phyloP scores from a whole-genome alignment of 1,140 invertebrate species.

The Thrips palmi region DNA sequence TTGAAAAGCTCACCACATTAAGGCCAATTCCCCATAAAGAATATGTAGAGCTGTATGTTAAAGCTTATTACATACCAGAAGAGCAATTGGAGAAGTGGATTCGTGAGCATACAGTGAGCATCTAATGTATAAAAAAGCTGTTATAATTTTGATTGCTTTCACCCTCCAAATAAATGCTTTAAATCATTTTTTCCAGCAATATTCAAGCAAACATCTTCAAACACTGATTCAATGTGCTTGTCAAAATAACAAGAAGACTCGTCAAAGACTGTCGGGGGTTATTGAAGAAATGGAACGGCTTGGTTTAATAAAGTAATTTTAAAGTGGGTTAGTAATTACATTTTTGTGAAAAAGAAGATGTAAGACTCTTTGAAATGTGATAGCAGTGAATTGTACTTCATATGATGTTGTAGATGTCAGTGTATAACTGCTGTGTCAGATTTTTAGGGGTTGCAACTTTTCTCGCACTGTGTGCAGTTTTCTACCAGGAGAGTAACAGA shows the following conservation, averaged over 20 bases:
- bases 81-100: slow-evolving; percentile 83
- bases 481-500: no score
- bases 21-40: slow-evolving; percentile 74
- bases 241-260: slow-evolving; percentile 71
- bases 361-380: no score
- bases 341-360: no score
- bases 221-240: slow-evolving; percentile 71
- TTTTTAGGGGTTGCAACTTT: no score
- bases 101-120: slow-evolving; percentile 49
- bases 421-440: no score
- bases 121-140: background rate
- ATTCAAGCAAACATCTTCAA: slow-evolving; percentile 69
- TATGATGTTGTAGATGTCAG: no score
- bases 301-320: background rate
- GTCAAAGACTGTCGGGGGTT: slow-evolving; percentile 51
- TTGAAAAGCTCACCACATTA: slow-evolving; percentile 66
- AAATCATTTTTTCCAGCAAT: slow-evolving; percentile 39
- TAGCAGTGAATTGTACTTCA: no score
- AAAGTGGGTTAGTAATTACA: no score
- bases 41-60: slow-evolving; percentile 87
- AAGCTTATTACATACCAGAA: slow-evolving; percentile 88
- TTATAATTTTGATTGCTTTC: slow-evolving; percentile 1
- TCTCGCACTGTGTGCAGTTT: no score
- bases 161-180: slow-evolving; percentile 3
- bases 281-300: slow-evolving; percentile 33